These are phyloP conservation scores for Euphydryas editha DNA, from an alignment of 2,888 invertebrate species.

Conservation along the genomic window DNA sequence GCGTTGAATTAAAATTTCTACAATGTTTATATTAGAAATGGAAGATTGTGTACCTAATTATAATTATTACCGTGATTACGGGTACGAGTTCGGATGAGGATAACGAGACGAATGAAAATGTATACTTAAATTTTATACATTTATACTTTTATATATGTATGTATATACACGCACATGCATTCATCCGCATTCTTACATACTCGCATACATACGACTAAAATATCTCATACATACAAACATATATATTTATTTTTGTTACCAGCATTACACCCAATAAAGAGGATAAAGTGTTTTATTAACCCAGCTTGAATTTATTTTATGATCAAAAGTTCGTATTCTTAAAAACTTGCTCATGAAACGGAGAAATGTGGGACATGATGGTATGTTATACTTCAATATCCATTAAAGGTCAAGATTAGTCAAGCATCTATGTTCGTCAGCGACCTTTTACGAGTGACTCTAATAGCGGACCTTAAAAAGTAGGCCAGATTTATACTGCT, in stretches of 20 bases:
- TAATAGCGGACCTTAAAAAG: conserved; percentile 51
- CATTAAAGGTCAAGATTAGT: conserved; percentile 43
- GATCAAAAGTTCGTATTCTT: background rate
- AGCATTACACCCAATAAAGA: background rate
- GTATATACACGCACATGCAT: too few species aligned
- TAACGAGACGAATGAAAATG: background rate
- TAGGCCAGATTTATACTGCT: conserved; percentile 67
- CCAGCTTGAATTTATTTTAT: background rate
- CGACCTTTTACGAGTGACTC: conserved; percentile 43
- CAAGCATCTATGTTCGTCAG: conserved; percentile 40
- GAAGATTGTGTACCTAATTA: background rate
- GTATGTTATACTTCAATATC: conserved; percentile 33
- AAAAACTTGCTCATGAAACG: background rate
- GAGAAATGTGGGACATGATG: conserved; percentile 24
- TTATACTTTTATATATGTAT: too few species aligned
- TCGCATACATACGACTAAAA: too few species aligned
- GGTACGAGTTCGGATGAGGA: background rate
- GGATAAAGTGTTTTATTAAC: background rate
- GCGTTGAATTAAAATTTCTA: conserved; percentile 6
- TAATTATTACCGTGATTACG: background rate
- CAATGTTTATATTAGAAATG: background rate
- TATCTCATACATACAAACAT: too few species aligned
- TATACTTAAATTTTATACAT: too few species aligned
- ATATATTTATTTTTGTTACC: too few species aligned
- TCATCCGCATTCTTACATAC: too few species aligned